Conservation (phyloP, 2,797 vertebrate species). For the Lepilemur septentrionalis region DNA sequence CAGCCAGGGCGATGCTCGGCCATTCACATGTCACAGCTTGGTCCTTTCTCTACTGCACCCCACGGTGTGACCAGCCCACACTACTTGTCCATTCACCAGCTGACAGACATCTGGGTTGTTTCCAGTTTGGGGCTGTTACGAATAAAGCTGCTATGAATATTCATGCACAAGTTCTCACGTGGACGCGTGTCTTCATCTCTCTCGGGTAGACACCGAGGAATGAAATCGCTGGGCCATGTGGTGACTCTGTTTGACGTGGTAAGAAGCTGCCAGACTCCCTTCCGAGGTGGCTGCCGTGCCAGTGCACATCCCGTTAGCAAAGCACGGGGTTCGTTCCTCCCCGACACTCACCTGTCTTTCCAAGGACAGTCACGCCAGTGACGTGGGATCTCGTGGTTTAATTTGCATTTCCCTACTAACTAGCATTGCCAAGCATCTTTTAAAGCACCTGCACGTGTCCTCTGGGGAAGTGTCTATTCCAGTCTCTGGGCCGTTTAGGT, state of each 20-base stretch:
- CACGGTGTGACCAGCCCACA: fast-evolving
- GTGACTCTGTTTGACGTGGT: not conserved
- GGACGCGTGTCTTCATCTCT: not conserved
- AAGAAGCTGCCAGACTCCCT: not conserved
- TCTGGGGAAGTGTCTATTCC: not conserved
- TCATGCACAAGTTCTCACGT: not conserved
- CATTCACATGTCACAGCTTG: too few species aligned
- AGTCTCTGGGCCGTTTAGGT: not conserved
- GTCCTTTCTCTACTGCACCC: not conserved
- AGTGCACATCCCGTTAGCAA: fast-evolving
- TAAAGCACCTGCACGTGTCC: not conserved
- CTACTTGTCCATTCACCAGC: not conserved
- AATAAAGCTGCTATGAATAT: not conserved
- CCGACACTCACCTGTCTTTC: not conserved
- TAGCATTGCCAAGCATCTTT: not conserved
- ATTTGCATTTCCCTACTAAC: not conserved
- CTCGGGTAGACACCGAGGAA: not conserved
- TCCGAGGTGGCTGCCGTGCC: not conserved
- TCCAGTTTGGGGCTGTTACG: not conserved
- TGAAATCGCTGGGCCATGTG: not conserved
- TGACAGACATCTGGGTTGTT: not conserved
- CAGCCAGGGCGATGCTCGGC: too few species aligned
- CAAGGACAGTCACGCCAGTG: not conserved
- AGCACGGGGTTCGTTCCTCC: fast-evolving
- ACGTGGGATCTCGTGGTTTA: not conserved